Conservation (phyloP, 2,797 vertebrate species). For the Cyclura pinguis region DNA sequence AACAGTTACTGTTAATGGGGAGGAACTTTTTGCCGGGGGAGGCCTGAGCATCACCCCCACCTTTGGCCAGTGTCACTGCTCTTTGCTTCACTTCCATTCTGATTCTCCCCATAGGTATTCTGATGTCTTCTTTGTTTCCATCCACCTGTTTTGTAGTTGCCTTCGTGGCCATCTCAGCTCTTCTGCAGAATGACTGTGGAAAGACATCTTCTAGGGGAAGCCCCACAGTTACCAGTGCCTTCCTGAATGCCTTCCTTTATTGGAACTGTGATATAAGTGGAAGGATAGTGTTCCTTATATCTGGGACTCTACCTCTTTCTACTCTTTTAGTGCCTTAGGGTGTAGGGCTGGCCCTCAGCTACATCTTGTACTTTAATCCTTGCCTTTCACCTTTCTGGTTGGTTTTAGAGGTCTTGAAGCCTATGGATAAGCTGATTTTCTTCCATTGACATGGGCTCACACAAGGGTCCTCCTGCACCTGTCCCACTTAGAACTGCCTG, state of each 20-base stretch:
- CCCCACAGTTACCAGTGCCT: too few relatives aligned
- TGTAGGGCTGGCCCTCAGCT: background rate
- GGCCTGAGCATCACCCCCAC: background rate
- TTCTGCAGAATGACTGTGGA: background rate
- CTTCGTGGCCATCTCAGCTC: background rate
- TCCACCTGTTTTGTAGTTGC: background rate
- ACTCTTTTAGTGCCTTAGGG: background rate
- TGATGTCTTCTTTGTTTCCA: background rate
- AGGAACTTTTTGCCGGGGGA: background rate
- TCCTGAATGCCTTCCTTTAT: background rate
- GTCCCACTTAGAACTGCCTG: too few relatives aligned
- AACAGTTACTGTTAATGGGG: background rate
- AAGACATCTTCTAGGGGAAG: too few relatives aligned
- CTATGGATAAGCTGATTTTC: too few relatives aligned
- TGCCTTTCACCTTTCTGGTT: too few relatives aligned
- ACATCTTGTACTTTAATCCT: background rate
- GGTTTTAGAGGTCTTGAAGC: too few relatives aligned
- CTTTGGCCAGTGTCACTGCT: too few relatives aligned
- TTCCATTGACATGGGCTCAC: too few relatives aligned
- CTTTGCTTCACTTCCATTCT: background rate
- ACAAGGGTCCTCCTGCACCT: too few relatives aligned
- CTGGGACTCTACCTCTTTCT: too few relatives aligned
- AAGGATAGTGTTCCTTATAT: background rate
- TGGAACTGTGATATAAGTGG: background rate
- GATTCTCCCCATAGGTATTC: background rate